A percentile compares a stretch with the other conserved stretches of the same genome.
Conservation (phyloP, 2,888 invertebrate species). For the Cremastobaeus sp. region DNA sequence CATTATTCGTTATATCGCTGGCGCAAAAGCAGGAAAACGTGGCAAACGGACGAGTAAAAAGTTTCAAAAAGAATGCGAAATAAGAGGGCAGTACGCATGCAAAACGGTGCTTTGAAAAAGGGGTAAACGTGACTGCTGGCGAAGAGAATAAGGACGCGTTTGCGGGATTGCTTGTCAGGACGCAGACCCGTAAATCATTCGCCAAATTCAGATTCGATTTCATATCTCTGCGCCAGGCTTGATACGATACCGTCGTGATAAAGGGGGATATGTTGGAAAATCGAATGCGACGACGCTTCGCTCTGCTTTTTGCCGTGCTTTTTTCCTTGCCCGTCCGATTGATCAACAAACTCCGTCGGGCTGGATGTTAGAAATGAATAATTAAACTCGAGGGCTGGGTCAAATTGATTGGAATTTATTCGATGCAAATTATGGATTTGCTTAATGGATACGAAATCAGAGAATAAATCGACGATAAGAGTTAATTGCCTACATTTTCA, state of each 20-base stretch:
- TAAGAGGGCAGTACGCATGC: slow-evolving; percentile 18
- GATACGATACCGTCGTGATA: slow-evolving; percentile 33
- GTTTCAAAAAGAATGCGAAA: slow-evolving; percentile 20
- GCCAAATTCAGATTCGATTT: slow-evolving; percentile 55
- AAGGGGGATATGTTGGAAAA: slow-evolving; percentile 37
- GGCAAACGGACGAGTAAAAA: slow-evolving; percentile 9
- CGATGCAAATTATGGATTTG: too few relatives aligned
- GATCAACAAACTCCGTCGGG: slow-evolving; percentile 16
- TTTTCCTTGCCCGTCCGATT: slow-evolving; percentile 9
- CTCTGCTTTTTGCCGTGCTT: background rate
- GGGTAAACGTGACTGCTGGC: slow-evolving; percentile 48
- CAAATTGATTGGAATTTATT: slow-evolving; percentile 14
- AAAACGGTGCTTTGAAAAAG: slow-evolving; percentile 31
- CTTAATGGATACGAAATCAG: too few relatives aligned
- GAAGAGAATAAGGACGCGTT: slow-evolving; percentile 53
- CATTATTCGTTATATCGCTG: slow-evolving; percentile 70
- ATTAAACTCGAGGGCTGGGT: slow-evolving; percentile 13
- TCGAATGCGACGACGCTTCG: slow-evolving; percentile 31
- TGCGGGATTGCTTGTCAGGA: slow-evolving; percentile 53
- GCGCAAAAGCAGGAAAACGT: slow-evolving; percentile 40
- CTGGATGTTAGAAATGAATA: slow-evolving; percentile 28
- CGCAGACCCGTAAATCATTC: slow-evolving; percentile 46
- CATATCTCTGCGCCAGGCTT: slow-evolving; percentile 40
- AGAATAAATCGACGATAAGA: too few relatives aligned
- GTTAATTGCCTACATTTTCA: too few relatives aligned